Percentiles rank a stretch among this genome's conserved stretches.
Conservation (phyloP, 2,797 vertebrate genomes). For the Apogon hyalosoma region DNA sequence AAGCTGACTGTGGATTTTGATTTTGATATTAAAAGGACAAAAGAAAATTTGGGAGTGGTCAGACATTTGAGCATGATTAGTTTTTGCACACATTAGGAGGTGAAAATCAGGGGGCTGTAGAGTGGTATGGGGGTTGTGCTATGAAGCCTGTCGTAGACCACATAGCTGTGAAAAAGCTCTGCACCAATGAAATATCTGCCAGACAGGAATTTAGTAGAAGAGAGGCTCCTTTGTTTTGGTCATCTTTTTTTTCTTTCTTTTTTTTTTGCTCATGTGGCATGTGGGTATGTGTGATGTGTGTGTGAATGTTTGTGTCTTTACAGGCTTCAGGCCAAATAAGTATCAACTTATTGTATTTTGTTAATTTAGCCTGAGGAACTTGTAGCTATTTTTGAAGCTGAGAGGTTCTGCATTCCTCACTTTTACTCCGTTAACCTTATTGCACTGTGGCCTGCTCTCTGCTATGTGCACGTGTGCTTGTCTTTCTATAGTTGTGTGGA, state of each 20-base stretch:
- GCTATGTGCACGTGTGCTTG: constrained; percentile 25
- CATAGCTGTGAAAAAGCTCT: constrained; percentile 37
- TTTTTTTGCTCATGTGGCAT: constrained; percentile 47
- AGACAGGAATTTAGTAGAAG: constrained; percentile 65
- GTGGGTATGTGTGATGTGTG: constrained; percentile 45
- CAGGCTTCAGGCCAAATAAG: constrained; percentile 46
- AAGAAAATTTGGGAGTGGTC: no score
- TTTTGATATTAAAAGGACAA: constrained; percentile 2
- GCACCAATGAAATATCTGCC: constrained; percentile 43
- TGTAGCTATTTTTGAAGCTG: constrained; percentile 64
- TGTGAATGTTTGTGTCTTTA: constrained; percentile 43
- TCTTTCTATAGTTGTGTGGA: constrained; percentile 19
- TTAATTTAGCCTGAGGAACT: constrained; percentile 57
- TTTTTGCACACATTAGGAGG: neutral
- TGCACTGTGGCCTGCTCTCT: constrained; percentile 26
- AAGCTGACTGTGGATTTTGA: neutral
- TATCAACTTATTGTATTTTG: constrained; percentile 62
- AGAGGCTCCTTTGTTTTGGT: constrained; percentile 76
- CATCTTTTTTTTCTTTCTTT: constrained; percentile 36
- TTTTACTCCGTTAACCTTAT: constrained; percentile 58
- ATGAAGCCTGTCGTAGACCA: constrained; percentile 8
- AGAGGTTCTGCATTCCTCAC: constrained; percentile 69
- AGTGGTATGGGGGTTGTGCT: constrained; percentile 7
- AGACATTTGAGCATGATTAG: no score
- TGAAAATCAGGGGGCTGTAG: neutral